These are phyloP conservation scores for Aegotheles bennettii DNA, from an alignment of 2,113 vertebrate genomes.

Conservation along the genomic window DNA sequence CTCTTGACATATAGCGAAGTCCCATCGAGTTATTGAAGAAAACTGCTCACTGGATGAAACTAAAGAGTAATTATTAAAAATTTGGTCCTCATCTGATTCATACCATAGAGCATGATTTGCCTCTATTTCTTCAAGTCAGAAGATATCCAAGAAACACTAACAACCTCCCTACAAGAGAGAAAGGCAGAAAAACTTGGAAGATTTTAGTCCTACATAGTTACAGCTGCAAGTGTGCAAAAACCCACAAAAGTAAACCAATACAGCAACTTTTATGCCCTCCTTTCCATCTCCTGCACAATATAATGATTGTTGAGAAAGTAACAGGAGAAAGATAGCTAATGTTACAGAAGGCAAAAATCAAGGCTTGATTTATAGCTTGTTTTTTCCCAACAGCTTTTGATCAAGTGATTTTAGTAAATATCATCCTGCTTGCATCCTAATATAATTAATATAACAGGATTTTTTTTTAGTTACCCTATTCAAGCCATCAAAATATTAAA, in stretches of 20 bases:
- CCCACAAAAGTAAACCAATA: background rate
- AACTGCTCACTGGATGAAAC: background rate
- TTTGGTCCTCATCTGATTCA: background rate
- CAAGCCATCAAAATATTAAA: background rate
- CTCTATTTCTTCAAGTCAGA: background rate
- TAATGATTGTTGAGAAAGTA: background rate
- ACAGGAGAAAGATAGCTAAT: background rate
- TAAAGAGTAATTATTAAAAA: background rate
- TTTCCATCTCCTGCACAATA: background rate
- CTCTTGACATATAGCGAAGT: background rate
- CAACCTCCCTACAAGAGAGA: background rate
- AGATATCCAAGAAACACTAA: background rate
- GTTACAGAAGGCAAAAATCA: background rate
- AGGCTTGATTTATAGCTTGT: background rate
- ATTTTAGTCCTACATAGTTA: background rate
- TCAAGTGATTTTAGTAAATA: background rate
- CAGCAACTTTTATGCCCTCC: background rate
- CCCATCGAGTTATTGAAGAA: background rate
- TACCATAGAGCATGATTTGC: background rate
- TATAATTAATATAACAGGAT: background rate
- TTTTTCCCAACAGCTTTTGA: background rate
- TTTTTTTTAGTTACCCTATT: background rate
- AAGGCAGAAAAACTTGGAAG: background rate
- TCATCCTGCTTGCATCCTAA: background rate
- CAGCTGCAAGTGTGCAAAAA: background rate